Conservation (phyloP, 2,113 vertebrate species). For the Lathamus discolor region DNA sequence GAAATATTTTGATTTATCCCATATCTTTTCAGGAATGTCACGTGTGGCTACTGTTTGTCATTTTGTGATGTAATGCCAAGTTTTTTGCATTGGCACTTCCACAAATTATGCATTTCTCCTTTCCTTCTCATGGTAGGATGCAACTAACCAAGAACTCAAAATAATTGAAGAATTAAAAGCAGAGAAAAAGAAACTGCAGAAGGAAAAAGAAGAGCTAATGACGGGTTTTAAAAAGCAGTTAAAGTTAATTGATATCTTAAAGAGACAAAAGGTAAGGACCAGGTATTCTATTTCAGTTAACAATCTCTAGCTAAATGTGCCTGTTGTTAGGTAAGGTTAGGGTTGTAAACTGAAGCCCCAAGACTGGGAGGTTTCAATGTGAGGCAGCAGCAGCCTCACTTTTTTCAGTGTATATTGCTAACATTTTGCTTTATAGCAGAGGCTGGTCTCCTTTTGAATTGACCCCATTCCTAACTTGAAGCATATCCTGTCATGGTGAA, state of each 20-base stretch:
- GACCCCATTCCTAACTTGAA: not conserved
- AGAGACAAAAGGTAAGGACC: constrained; percentile 89
- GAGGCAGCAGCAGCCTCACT: not conserved
- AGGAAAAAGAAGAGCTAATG: constrained; percentile 91
- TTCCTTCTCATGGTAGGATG: constrained; percentile 75
- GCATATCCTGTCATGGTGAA: not conserved
- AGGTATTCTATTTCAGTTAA: not conserved
- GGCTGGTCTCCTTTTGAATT: not conserved
- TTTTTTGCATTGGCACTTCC: not conserved
- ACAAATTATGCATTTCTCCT: not conserved
- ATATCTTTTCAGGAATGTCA: not conserved
- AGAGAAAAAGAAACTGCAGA: constrained; percentile 92
- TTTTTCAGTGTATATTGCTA: not conserved
- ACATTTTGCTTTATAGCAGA: not conserved
- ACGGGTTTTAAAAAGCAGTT: constrained; percentile 93
- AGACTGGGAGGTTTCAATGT: not conserved
- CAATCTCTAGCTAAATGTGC: not conserved
- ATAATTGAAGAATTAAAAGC: constrained; percentile 84
- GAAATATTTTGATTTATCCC: not conserved
- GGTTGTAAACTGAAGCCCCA: not conserved
- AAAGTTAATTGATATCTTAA: constrained; percentile 92
- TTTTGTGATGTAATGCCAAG: not conserved
- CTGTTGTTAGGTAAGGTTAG: not conserved
- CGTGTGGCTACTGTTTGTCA: not conserved
- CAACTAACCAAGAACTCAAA: constrained; percentile 82